Percentiles rank a stretch among this genome's conserved stretches.
These are phyloP conservation scores for Pachycephala philippinensis DNA, from an alignment of 2,113 vertebrate genomes.

Conservation along the genomic window DNA sequence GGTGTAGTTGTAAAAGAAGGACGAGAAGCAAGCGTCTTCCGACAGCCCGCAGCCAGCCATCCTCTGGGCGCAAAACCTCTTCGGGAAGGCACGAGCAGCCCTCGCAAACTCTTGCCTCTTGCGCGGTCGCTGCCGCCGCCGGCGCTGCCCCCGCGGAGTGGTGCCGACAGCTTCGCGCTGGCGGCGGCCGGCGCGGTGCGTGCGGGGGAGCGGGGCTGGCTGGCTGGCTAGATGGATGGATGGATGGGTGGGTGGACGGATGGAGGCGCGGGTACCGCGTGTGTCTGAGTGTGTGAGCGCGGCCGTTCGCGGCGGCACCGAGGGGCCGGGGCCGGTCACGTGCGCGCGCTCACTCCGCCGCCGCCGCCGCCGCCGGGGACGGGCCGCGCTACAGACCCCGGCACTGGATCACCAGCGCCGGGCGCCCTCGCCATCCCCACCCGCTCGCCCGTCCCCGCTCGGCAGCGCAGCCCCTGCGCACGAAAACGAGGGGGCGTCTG, in stretches of 20 bases:
- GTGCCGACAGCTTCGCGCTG: constrained; percentile 55
- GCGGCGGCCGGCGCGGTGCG: constrained; percentile 22
- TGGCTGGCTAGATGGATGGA: background rate
- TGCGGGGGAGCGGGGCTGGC: constrained; percentile 4
- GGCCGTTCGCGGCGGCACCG: constrained; percentile 66
- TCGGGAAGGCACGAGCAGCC: constrained; percentile 24
- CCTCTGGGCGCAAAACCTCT: constrained; percentile 63
- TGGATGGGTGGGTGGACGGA: background rate
- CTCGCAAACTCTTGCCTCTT: constrained; percentile 65
- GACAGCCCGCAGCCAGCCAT: constrained; percentile 89
- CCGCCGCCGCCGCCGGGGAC: constrained; percentile 49
- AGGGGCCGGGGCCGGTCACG: constrained; percentile 69
- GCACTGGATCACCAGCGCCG: constrained; percentile 51
- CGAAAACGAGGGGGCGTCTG: too few species aligned
- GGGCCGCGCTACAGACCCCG: constrained; percentile 51
- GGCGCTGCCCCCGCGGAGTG: constrained; percentile 32
- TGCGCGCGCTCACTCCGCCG: constrained; percentile 66
- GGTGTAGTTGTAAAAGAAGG: constrained; percentile 89
- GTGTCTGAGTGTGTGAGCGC: constrained; percentile 41
- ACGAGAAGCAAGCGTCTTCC: constrained; percentile 87
- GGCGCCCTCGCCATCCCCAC: too few species aligned
- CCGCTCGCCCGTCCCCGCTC: too few species aligned
- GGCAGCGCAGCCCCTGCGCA: too few species aligned
- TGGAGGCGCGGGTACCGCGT: background rate
- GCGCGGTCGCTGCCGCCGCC: constrained; percentile 48